A percentile compares a stretch with the other conserved stretches of the same genome.
phyloP scores from a whole-genome alignment of 2,797 vertebrate genomes.

The Eulemur coronatus region DNA sequence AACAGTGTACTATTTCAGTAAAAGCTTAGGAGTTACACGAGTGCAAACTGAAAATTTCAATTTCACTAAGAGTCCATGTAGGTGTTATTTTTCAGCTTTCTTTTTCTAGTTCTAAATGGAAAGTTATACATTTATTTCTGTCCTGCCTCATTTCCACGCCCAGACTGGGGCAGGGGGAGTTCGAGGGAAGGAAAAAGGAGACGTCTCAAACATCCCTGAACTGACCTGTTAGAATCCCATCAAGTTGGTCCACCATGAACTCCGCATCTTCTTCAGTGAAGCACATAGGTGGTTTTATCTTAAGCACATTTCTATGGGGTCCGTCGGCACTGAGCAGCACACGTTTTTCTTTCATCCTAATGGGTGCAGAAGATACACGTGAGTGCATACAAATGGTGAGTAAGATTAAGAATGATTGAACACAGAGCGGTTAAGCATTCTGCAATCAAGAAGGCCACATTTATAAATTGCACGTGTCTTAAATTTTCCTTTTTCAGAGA shows the following conservation, averaged over 20 bases:
- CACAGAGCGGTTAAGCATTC: neutral
- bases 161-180: neutral
- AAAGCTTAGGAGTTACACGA: neutral
- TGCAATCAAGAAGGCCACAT: neutral
- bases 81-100: neutral
- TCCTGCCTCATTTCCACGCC: neutral
- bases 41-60: neutral
- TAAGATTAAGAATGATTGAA: neutral
- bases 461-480: neutral
- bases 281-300: conserved; percentile 98
- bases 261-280: conserved; percentile 92
- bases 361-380: neutral
- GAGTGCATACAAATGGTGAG: neutral
- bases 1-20: neutral
- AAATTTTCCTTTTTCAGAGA: neutral
- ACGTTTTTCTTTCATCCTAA: conserved; percentile 91
- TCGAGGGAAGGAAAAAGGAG: no score
- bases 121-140: neutral
- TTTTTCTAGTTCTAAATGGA: neutral
- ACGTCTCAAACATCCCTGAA: neutral
- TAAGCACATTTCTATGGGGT: conserved; percentile 95
- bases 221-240: conserved; percentile 92
- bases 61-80: neutral
- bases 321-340: conserved; percentile 96
- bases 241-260: conserved; percentile 89